These are phyloP conservation scores for Aurelia sp. DNA, from an alignment of 30 jellyfish, hydroid and myxozoan species.

Conservation along the genomic window DNA sequence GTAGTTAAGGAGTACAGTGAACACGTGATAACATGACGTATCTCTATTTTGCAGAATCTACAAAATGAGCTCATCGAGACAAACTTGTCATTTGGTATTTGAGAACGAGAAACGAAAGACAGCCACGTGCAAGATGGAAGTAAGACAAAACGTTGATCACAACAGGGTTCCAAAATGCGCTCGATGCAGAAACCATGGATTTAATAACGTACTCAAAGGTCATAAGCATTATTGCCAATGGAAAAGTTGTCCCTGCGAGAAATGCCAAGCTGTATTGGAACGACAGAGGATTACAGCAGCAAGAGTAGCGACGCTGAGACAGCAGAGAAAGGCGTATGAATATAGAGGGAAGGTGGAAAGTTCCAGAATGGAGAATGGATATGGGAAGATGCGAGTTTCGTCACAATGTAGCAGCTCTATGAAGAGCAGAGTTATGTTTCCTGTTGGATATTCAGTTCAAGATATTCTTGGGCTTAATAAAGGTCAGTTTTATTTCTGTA, in stretches of 20 bases:
- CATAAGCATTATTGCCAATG: constrained; percentile 76
- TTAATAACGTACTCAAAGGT: constrained; percentile 60
- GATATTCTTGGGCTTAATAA: constrained; percentile 40
- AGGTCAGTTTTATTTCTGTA: neutral
- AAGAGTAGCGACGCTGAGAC: constrained; percentile 69
- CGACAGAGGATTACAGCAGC: constrained; percentile 74
- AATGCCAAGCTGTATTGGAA: constrained; percentile 64
- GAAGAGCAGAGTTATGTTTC: constrained; percentile 34
- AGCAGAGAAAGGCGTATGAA: constrained; percentile 60
- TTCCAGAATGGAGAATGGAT: neutral
- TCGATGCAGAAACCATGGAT: constrained; percentile 64
- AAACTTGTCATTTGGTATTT: constrained; percentile 6
- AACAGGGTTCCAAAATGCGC: constrained; percentile 77
- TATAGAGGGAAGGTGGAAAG: constrained; percentile 10
- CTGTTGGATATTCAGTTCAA: constrained; percentile 48
- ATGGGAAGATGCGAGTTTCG: neutral
- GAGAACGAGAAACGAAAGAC: constrained; percentile 1
- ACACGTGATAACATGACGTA: no score
- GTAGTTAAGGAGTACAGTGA: no score
- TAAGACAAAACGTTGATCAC: constrained; percentile 28
- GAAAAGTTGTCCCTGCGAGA: constrained; percentile 65
- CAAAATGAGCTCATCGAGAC: constrained; percentile 22
- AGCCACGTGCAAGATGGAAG: constrained; percentile 12
- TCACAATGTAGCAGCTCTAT: constrained; percentile 1
- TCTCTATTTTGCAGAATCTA: neutral